Conservation (phyloP, 2,113 vertebrate species). For the Globicephala melas region DNA sequence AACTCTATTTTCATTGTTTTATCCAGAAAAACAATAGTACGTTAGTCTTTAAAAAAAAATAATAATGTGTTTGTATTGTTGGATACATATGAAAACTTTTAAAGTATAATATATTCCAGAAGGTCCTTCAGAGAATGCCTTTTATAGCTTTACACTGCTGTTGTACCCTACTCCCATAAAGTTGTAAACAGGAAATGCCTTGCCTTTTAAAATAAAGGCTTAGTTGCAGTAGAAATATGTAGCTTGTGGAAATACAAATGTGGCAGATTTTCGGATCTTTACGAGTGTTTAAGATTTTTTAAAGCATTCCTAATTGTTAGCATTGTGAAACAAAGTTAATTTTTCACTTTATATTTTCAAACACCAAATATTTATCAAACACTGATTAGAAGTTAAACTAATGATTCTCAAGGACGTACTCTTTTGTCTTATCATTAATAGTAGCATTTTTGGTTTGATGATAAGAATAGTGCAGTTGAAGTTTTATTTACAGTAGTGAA, state of each 20-base stretch:
- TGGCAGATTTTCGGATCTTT: neutral
- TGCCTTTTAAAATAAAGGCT: neutral
- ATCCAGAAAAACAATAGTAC: neutral
- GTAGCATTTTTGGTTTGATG: neutral
- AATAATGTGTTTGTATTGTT: neutral
- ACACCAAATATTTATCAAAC: neutral
- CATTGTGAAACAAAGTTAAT: neutral
- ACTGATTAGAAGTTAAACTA: neutral
- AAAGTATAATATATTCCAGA: neutral
- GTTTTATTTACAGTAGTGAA: neutral
- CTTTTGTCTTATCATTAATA: neutral
- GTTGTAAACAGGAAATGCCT: constrained; percentile 64
- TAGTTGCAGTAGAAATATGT: neutral
- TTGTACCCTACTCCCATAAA: neutral
- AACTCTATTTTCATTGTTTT: neutral
- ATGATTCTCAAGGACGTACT: neutral
- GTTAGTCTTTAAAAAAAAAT: neutral
- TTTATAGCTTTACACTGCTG: neutral
- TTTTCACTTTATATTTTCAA: neutral
- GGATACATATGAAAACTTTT: neutral
- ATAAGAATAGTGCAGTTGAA: neutral
- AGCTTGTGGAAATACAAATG: neutral
- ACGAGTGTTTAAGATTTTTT: neutral
- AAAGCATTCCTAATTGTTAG: neutral
- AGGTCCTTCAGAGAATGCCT: neutral